Conservation (phyloP, 2,888 invertebrate genomes). For the Agrochola macilenta region DNA sequence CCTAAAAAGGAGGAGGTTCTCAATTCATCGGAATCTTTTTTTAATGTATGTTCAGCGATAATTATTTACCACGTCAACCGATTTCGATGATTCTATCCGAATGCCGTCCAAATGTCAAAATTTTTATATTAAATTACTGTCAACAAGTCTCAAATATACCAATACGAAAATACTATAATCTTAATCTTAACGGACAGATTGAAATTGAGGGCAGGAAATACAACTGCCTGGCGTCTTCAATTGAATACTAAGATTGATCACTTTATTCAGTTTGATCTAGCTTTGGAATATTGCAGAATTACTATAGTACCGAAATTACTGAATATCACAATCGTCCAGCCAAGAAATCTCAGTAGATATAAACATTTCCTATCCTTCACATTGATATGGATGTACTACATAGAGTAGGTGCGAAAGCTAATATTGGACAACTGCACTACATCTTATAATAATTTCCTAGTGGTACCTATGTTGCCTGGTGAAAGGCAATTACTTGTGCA, state of each 20-base stretch:
- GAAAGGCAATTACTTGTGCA: constrained; percentile 21
- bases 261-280: background rate
- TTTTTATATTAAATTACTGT: background rate
- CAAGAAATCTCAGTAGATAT: constrained; percentile 12
- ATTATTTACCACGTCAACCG: background rate
- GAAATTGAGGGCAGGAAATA: background rate
- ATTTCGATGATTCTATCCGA: background rate
- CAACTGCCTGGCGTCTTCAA: background rate
- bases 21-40: too few relatives aligned
- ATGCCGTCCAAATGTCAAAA: background rate
- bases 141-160: background rate
- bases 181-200: background rate
- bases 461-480: constrained; percentile 2
- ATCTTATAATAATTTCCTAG: constrained; percentile 37
- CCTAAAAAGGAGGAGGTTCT: too few relatives aligned
- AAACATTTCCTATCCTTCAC: constrained; percentile 16
- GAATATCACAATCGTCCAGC: constrained; percentile 3
- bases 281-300: background rate
- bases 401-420: constrained; percentile 4
- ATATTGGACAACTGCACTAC: constrained; percentile 36
- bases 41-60: too few relatives aligned
- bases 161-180: background rate
- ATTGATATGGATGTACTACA: constrained; percentile 21
- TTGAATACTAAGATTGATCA: background rate
- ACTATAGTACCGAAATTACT: background rate